phyloP scores from a whole-genome alignment of 1,140 invertebrate species.

The Cardiocondyla obscurior region DNA sequence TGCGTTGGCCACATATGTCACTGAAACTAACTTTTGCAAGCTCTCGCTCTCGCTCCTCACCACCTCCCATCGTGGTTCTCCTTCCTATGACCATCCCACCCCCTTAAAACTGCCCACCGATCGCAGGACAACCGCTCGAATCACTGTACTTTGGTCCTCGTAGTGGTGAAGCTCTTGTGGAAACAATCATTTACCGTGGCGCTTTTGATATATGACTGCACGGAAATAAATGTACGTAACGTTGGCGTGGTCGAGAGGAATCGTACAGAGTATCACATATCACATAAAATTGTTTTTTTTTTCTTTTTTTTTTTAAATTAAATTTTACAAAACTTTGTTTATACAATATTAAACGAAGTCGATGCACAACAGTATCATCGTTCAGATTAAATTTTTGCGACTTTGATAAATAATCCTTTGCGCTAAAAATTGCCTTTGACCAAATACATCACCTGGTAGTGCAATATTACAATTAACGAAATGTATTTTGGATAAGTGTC shows the following conservation, averaged over 20 bases:
- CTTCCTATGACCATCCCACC: conserved; percentile 8
- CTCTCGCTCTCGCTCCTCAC: conserved; percentile 25
- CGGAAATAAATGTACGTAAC: conserved; percentile 40
- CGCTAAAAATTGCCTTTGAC: too few species aligned
- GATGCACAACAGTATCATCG: too few species aligned
- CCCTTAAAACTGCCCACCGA: conserved; percentile 57
- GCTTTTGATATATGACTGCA: conserved; percentile 21
- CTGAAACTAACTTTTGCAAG: conserved; percentile 69
- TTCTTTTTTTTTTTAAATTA: too few species aligned
- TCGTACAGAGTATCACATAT: background rate
- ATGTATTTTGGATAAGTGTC: too few species aligned
- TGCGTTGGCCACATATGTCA: conserved; percentile 71
- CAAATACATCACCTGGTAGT: too few species aligned
- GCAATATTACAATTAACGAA: too few species aligned
- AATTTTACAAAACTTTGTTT: too few species aligned
- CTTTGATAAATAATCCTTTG: too few species aligned
- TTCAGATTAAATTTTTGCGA: too few species aligned
- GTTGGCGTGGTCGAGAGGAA: background rate
- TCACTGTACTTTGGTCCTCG: conserved; percentile 13
- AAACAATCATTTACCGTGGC: conserved; percentile 49
- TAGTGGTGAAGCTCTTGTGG: conserved; percentile 25
- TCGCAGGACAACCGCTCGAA: conserved; percentile 56
- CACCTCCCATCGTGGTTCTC: background rate
- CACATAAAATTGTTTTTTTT: too few species aligned
- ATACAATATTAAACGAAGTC: too few species aligned